Evolutionary conservation across 2,888 invertebrate species (phyloP).

Genomic region (Slavum lentiscoides): DNA sequence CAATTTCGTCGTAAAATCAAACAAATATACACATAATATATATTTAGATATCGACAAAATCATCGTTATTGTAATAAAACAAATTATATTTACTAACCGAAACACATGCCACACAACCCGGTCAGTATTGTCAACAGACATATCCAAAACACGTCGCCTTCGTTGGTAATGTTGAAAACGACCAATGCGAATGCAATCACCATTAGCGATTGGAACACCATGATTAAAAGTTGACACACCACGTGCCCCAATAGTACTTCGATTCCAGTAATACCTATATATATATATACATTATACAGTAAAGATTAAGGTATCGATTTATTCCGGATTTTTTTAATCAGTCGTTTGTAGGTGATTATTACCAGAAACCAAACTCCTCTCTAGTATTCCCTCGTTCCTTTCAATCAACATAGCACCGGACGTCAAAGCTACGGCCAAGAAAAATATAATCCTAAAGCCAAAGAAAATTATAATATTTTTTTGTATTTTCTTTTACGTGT

Average conservation of each 20-base stretch:
- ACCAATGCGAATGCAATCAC: slow-evolving; percentile 79
- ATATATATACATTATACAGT: too few species aligned
- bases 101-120: slow-evolving; percentile 91
- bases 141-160: slow-evolving; percentile 76
- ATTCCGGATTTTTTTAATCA: background rate
- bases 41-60: too few species aligned
- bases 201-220: slow-evolving; percentile 79
- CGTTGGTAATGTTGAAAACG: slow-evolving; percentile 76
- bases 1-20: too few species aligned
- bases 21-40: too few species aligned
- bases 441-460: slow-evolving; percentile 80
- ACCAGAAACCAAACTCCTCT: slow-evolving; percentile 85
- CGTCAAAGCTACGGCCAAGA: slow-evolving; percentile 89
- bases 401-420: slow-evolving; percentile 88
- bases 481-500: background rate
- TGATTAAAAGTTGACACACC: slow-evolving; percentile 82
- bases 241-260: slow-evolving; percentile 89
- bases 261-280: slow-evolving; percentile 67
- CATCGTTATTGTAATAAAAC: too few species aligned
- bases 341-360: slow-evolving; percentile 57
- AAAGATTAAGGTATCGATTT: background rate
- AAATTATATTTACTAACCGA: slow-evolving; percentile 67
- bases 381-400: slow-evolving; percentile 85
- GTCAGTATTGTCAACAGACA: slow-evolving; percentile 76
- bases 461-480: slow-evolving; percentile 55